Evolutionary conservation across 92 coral and sea anemone genomes (phyloP), one percentile per base, ranked within the genome.

Genomic region (Metridium senile): DNA sequence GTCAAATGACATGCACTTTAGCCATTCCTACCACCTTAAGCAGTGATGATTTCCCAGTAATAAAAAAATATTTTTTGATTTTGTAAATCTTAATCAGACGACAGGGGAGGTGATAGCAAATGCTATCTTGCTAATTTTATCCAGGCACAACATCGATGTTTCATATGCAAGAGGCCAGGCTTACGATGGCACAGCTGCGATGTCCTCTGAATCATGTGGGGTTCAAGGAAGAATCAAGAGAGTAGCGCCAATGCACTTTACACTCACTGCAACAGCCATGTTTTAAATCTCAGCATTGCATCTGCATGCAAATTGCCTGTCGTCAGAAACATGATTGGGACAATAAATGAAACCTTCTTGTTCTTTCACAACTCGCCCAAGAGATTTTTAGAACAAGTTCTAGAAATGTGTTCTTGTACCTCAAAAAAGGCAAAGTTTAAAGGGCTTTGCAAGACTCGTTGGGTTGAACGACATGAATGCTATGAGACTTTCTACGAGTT

Each of bases 121-220:
- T 31, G 63, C 74, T 66, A 56, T 82, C 9, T 65, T 81, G 62
- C 52, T 30, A 57, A 51, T 66, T 61, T 73, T 84, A 71, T 53
- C 86, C 74, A 16, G 26, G 74, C 68, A 75, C 85, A 81, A 76
- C 85, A 84, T 84, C 72, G 83, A 84, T 63, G 68, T 84, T 21
- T 52, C 63, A 58, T 58, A 70, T 33, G 78, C 85, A 74, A 62
- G 81, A 76, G 87, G 86, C 26, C 90, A 86, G 80, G 90, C 84
- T 23, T 86, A 86, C 71, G 90, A 86, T 77, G 87, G 87, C 54
- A 87, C 90, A 26, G 68, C 68, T 66, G 85, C 77, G 47, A 85
- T 84, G 80, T 78, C 84, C 59, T 66, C 73, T 10, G 85, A 80
- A 76, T 79, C 80, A 77, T 46, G 84, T 65, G 90, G 82, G n/a